phyloP scores from a whole-genome alignment of 2,113 vertebrate species.

The Pseudopipra pipra region DNA sequence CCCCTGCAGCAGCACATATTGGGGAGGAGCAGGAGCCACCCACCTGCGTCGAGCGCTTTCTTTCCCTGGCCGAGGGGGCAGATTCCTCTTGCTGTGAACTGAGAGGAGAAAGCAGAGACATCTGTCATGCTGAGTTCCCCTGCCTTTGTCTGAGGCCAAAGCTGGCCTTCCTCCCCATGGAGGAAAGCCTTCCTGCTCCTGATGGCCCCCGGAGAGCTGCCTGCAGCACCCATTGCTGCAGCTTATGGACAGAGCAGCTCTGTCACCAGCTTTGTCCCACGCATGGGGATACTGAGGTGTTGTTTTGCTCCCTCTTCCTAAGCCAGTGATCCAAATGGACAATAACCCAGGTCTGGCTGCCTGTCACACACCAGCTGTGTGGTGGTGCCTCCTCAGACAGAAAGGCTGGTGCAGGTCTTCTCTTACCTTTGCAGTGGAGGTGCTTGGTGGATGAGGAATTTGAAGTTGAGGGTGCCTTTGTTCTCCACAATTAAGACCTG shows the following conservation, averaged over 20 bases:
- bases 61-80: too few species aligned
- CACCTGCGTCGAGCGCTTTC: too few species aligned
- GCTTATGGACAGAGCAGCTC: not conserved
- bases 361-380: not conserved
- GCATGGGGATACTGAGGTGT: fast-evolving
- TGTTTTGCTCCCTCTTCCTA: not conserved
- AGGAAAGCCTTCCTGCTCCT: not conserved
- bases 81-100: constrained; percentile 34
- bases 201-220: not conserved
- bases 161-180: not conserved
- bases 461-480: constrained; percentile 75
- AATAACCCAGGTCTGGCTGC: not conserved
- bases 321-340: not conserved
- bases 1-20: too few species aligned
- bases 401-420: not conserved
- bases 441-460: constrained; percentile 71
- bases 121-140: not conserved
- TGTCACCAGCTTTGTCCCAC: not conserved
- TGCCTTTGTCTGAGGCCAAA: not conserved
- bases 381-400: not conserved
- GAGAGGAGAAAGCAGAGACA: not conserved
- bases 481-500: constrained; percentile 82
- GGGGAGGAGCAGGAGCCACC: too few species aligned
- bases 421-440: constrained; percentile 64
- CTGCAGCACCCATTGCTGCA: not conserved